Evolutionary conservation across 2,113 vertebrate genomes (phyloP).

Genomic region (Acrocephalus kingi): DNA sequence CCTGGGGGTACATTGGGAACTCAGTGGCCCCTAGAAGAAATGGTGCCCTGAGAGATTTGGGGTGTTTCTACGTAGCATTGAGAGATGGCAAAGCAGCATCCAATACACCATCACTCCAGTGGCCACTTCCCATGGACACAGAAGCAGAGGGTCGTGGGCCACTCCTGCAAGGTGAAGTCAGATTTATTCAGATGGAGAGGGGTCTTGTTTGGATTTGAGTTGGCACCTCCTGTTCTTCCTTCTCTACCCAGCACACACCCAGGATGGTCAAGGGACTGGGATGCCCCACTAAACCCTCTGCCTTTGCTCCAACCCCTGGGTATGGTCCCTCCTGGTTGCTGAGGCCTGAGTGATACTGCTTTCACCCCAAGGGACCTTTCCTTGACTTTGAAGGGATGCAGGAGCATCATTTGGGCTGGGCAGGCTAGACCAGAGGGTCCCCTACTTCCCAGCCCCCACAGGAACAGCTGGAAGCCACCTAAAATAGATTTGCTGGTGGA

Average conservation of each 20-base stretch:
- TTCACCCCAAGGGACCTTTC: rapidly evolving
- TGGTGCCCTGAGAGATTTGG: not conserved
- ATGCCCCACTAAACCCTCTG: not conserved
- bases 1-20: not conserved
- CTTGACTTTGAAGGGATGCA: not conserved
- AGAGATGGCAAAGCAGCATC: not conserved
- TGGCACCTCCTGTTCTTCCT: not conserved
- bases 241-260: not conserved
- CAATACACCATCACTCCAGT: rapidly evolving
- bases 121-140: not conserved
- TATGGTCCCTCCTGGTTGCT: not conserved
- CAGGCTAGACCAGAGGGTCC: not conserved
- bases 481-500: constrained; percentile 9
- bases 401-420: not conserved
- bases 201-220: not conserved
- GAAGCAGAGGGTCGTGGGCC: rapidly evolving
- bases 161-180: rapidly evolving
- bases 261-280: rapidly evolving
- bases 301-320: not conserved
- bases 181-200: not conserved
- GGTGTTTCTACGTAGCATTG: not conserved
- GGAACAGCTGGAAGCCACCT: not conserved
- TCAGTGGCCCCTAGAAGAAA: not conserved
- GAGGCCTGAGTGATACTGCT: not conserved
- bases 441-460: not conserved